Conservation (phyloP, 2,888 invertebrate genomes). For the Drosophila neonasuta region DNA sequence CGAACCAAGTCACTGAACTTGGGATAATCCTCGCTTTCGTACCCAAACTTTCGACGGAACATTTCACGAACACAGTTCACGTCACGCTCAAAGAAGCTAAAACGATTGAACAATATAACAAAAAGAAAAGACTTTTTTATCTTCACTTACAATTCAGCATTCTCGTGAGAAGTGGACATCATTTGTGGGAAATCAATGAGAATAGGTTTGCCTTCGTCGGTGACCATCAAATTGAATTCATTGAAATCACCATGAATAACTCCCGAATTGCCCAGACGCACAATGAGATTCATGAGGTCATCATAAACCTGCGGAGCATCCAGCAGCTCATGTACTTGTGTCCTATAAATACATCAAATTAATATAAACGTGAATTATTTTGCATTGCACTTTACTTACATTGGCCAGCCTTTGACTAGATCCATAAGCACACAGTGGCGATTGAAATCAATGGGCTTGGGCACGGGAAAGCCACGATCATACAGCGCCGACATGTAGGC, state of each 20-base stretch:
- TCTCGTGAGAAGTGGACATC: constrained; percentile 96
- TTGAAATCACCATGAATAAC: constrained; percentile 99
- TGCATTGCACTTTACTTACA: constrained; percentile 84
- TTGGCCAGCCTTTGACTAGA: constrained; percentile 90
- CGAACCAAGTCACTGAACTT: constrained; percentile 89
- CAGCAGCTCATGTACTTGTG: constrained; percentile 85
- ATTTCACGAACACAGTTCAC: constrained; percentile 95
- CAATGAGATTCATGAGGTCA: constrained; percentile 95
- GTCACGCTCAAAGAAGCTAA: constrained; percentile 96
- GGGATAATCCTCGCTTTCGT: constrained; percentile 92
- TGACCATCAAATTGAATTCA: constrained; percentile 98
- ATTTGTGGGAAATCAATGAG: constrained; percentile 99
- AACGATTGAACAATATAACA: neutral
- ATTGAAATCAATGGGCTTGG: constrained; percentile 96
- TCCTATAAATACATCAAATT: constrained; percentile 80
- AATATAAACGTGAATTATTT: too few species aligned
- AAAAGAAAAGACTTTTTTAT: neutral
- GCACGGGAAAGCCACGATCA: constrained; percentile 96
- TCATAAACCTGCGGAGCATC: constrained; percentile 93
- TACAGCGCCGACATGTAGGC: constrained; percentile 98
- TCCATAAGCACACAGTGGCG: constrained; percentile 98
- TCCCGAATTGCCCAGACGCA: constrained; percentile 94
- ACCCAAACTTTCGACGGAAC: constrained; percentile 94
- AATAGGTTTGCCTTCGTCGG: constrained; percentile 89
- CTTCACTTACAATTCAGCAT: constrained; percentile 90